phyloP scores from a whole-genome alignment of 2,797 vertebrate species.

The Falco rusticolus region DNA sequence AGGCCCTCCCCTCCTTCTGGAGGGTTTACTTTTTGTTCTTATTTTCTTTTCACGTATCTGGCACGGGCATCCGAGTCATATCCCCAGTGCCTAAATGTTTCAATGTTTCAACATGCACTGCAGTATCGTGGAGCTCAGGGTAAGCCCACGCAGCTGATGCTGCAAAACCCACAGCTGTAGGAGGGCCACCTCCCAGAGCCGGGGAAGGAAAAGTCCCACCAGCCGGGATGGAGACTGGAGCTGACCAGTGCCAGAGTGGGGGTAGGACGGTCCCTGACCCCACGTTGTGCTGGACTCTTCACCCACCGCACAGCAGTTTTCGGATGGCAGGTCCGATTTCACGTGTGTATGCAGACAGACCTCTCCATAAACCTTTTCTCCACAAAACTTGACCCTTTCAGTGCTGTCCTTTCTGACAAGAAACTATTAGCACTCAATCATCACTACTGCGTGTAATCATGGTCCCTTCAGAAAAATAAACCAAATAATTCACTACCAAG shows the following conservation, averaged over 20 bases:
- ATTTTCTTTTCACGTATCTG: conserved; percentile 10
- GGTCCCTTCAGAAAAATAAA: neutral
- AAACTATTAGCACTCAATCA: neutral
- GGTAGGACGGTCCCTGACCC: neutral
- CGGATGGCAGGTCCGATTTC: neutral
- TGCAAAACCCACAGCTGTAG: neutral
- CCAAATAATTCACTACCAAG: neutral
- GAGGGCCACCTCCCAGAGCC: fast-evolving
- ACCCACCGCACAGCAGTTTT: neutral
- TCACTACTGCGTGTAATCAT: neutral
- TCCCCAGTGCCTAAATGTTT: neutral
- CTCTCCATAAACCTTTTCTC: neutral
- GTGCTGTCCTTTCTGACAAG: neutral
- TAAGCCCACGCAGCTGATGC: neutral
- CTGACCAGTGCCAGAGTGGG: neutral
- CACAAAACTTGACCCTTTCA: neutral
- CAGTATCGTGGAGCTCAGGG: neutral
- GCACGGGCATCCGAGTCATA: neutral
- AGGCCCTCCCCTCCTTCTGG: neutral
- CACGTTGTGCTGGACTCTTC: neutral
- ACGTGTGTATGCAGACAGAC: neutral
- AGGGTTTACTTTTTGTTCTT: neutral
- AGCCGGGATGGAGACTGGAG: neutral
- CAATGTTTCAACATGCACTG: neutral
- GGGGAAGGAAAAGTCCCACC: neutral